Conservation (phyloP, 2,888 invertebrate species). For the Phaonia tiefii region DNA sequence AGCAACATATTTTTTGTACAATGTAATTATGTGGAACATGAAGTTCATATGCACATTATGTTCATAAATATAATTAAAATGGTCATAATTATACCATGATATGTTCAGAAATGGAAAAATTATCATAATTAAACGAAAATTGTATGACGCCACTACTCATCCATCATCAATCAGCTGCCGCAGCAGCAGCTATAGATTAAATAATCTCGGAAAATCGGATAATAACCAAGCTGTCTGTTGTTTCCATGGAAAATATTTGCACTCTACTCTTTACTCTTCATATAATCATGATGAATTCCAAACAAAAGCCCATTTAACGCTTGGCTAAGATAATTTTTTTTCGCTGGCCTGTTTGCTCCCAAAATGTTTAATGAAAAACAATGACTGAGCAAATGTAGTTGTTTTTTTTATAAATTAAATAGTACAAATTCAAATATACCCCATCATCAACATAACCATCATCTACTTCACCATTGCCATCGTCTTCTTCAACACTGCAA, state of each 20-base stretch:
- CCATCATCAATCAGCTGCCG: no score
- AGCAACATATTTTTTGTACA: not conserved
- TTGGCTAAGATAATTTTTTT: constrained; percentile 1
- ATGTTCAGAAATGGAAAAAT: not conserved
- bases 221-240: not conserved
- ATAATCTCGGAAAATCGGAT: not conserved
- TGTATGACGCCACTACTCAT: not conserved
- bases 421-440: constrained; percentile 6
- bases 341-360: not conserved
- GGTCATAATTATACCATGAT: not conserved
- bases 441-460: not conserved
- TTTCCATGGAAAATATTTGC: constrained; percentile 3
- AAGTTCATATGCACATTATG: not conserved
- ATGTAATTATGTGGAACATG: not conserved
- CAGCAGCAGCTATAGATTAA: not conserved
- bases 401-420: constrained; percentile 8
- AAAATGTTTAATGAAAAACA: constrained; percentile 10
- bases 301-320: constrained; percentile 31
- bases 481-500: no score
- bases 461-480: no score
- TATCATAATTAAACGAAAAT: constrained; percentile 19
- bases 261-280: no score
- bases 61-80: not conserved
- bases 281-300: not conserved
- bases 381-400: not conserved